Evolutionary conservation across 2,888 invertebrate genomes (phyloP).

Genomic region (Euplexia lucipara): DNA sequence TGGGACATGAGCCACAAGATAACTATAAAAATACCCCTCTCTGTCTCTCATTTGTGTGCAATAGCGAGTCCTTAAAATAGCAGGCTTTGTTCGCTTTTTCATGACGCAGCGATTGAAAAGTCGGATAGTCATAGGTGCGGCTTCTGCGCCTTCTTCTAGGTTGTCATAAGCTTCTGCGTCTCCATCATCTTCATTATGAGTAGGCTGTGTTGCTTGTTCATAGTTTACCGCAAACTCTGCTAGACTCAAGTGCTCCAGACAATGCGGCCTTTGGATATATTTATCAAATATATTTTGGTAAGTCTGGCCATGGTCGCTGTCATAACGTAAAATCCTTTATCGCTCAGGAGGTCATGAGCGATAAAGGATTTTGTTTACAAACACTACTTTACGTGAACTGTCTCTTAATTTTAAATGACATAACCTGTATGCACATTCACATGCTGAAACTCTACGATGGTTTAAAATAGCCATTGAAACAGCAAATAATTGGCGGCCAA

Average conservation of each 20-base stretch:
- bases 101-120: not conserved
- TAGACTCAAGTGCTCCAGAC: not conserved
- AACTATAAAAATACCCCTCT: slow-evolving; percentile 13
- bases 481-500: too few relatives aligned
- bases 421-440: too few relatives aligned
- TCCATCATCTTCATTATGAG: slow-evolving; percentile 2
- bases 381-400: too few relatives aligned
- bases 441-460: too few relatives aligned
- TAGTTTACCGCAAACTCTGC: slow-evolving; percentile 4
- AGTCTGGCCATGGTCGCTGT: slow-evolving; percentile 17
- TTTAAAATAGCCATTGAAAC: too few relatives aligned
- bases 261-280: slow-evolving; percentile 28
- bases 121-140: not conserved
- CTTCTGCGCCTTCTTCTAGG: not conserved
- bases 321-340: too few relatives aligned
- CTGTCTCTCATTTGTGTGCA: slow-evolving; percentile 1
- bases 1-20: slow-evolving; percentile 8
- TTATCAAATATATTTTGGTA: slow-evolving; percentile 12
- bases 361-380: too few relatives aligned
- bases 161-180: not conserved
- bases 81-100: slow-evolving; percentile 2
- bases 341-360: too few relatives aligned
- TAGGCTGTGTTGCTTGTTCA: not conserved
- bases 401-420: too few relatives aligned
- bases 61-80: slow-evolving; percentile 1